Evolutionary conservation across 64 coral and sea anemone species (phyloP), one percentile per base, ranked within the genome.

Genomic region (Montipora capricornis): DNA sequence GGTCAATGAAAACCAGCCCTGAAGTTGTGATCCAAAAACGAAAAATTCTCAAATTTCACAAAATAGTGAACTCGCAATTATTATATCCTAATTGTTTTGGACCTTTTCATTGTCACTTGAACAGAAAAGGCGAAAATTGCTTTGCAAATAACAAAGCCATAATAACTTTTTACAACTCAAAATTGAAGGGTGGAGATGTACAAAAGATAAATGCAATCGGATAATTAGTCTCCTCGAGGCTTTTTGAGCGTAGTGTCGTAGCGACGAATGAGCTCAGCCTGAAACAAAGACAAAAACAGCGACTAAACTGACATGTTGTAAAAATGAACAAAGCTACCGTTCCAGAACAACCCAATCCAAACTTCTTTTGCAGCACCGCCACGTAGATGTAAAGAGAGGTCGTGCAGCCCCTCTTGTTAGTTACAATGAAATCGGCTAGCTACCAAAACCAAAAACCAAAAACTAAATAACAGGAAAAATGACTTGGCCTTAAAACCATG

Each of bases 161-260:
- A 5, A 24, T 6, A 81, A 64, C 15, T 86, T 71, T 86, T 49
- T 86, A 86, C 66, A 71, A 71, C 82, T 70, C 64, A 86, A 86
- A 86, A 68, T 0, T 49, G 0, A 46, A 13, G 16, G 12, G 9
- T 7, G 66, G 4, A 14, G 17, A 78, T 19, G 12, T 47, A 49
- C 5, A 4, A 46, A 78, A 20, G 13, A 19, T 47, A 19, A 22
- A 55, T 7, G 52, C 52, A 55, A 55, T 7, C 52, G 5, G 0
- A 29, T 11, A 29, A 3, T 68, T 71, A 98, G 48, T 98, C 98
- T 61, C 98, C 98, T 62, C 98, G 90, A 37, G 98, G 98, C 44
- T 99, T 99, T 67, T 99, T 99, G 26, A 99, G 89, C 9, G 95
- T 99, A 9, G 98, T 99, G 48, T 99, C 98, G 55, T 99, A 99